Evolutionary conservation across 2,888 invertebrate species (phyloP), one percentile per base, ranked within the genome.

Genomic region (Xanthia togata): DNA sequence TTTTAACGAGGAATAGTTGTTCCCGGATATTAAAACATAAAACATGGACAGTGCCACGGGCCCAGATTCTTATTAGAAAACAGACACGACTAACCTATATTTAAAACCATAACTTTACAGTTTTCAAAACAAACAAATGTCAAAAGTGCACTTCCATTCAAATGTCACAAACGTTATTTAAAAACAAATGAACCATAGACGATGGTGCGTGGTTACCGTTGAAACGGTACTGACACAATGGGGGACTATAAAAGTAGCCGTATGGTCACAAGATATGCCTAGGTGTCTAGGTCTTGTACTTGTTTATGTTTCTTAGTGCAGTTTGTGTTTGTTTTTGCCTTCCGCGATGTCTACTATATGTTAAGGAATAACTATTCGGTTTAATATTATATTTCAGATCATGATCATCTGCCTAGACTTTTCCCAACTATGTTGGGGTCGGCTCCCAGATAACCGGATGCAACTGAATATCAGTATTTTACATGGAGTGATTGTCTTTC

Each of bases 151-250:
- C 14, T 6, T 5, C 35, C 44, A 81, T 85, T 81, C 62, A 73
- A 63, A 41, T 69, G 82, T 73, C 76, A 76, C 76, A 31, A 31
- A 41, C 14, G 47, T 60, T 60, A 69, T 77, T 73, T 65, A 55
- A 70, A 80, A 81, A 47, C 63, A 85, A 85, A 71, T 82, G 57
- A 71, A 60, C 60, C 70, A 59, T 70, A 14, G 62, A 41, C 65
- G 4, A 68, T 53, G 57, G 23, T 35, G 55, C 53, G 23, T 44
- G 31, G 65, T 53, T 70, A 84, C 85, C 85, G 82, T 85, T 81
- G 57, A 62, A 82, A 77, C 85, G 82, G 83, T 31, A 77, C 69
- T 4, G 2, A 1, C 2, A 85, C 85, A 83, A 83, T 77, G 85
- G 71, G n/a, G 65, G 60, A 12, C 77, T 41, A 81, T 85, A 81